These are phyloP conservation scores for Tinea semifulvella DNA, from an alignment of 2,888 invertebrate genomes.

Conservation along the genomic window DNA sequence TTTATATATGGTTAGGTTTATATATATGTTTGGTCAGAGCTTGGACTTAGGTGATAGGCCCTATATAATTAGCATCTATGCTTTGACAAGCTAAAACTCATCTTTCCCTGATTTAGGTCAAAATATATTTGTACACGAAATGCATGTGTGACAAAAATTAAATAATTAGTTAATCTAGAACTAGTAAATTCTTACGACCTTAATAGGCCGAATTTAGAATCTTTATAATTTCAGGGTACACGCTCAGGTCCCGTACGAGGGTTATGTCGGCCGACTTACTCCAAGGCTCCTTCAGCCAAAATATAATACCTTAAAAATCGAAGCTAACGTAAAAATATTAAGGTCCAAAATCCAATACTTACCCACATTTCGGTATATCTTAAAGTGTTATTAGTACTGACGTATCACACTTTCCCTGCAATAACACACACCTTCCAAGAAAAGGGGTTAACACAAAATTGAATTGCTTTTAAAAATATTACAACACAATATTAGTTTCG, in stretches of 20 bases:
- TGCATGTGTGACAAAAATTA: too few relatives aligned
- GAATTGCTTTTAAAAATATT: background rate
- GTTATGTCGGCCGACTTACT: background rate
- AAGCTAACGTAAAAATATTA: background rate
- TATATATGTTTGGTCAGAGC: too few relatives aligned
- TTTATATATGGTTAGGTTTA: too few relatives aligned
- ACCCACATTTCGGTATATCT: background rate
- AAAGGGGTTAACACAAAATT: background rate
- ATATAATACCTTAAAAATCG: background rate
- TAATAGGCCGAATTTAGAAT: background rate
- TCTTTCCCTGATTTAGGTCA: too few relatives aligned
- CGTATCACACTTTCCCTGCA: conserved; percentile 8
- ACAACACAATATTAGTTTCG: too few relatives aligned
- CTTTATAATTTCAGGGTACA: background rate
- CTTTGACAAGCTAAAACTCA: too few relatives aligned
- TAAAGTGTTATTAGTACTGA: conserved; percentile 4
- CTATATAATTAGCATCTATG: too few relatives aligned
- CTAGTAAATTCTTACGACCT: too few relatives aligned
- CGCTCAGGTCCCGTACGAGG: conserved; percentile 1
- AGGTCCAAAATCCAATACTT: background rate
- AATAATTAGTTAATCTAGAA: too few relatives aligned
- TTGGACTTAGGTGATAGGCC: too few relatives aligned
- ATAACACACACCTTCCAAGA: conserved; percentile 7
- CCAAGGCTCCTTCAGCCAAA: background rate
- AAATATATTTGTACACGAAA: too few relatives aligned